These are phyloP conservation scores for Acanthiza pusilla DNA, from an alignment of 2,797 vertebrate species.

Conservation along the genomic window DNA sequence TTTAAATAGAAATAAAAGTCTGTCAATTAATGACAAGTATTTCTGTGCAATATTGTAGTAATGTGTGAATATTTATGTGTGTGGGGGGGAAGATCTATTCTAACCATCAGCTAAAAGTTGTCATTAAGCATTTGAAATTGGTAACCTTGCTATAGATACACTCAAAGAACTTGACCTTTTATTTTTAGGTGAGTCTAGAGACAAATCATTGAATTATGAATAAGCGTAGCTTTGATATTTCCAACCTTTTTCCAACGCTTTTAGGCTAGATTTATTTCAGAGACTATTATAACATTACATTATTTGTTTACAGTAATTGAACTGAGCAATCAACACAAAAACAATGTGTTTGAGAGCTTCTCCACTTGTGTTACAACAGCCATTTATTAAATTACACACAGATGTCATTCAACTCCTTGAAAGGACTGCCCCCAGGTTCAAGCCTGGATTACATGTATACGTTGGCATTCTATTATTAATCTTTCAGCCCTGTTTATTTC, in stretches of 20 bases:
- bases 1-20: neutral
- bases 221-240: slow-evolving; percentile 23
- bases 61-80: neutral
- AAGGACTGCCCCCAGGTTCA: slow-evolving; percentile 52
- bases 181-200: slow-evolving; percentile 26
- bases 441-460: slow-evolving; percentile 38
- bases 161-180: slow-evolving; percentile 5
- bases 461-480: slow-evolving; percentile 40
- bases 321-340: slow-evolving; percentile 55
- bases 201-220: slow-evolving; percentile 12
- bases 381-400: slow-evolving; percentile 61
- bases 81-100: neutral
- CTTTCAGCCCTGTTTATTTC: neutral
- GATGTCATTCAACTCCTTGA: slow-evolving; percentile 20
- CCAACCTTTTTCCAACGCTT: slow-evolving; percentile 18
- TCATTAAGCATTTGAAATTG: slow-evolving; percentile 24
- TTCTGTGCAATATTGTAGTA: neutral
- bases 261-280: slow-evolving; percentile 43
- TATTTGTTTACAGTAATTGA: slow-evolving; percentile 64
- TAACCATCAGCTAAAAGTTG: slow-evolving; percentile 1
- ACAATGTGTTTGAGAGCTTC: slow-evolving; percentile 46
- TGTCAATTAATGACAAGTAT: neutral
- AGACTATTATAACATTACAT: slow-evolving; percentile 6
- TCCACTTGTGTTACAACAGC: slow-evolving; percentile 26
- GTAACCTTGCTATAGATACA: slow-evolving; percentile 4